These are phyloP conservation scores for Stegana nigrithorax DNA, from an alignment of 2,888 invertebrate genomes.

Conservation along the genomic window DNA sequence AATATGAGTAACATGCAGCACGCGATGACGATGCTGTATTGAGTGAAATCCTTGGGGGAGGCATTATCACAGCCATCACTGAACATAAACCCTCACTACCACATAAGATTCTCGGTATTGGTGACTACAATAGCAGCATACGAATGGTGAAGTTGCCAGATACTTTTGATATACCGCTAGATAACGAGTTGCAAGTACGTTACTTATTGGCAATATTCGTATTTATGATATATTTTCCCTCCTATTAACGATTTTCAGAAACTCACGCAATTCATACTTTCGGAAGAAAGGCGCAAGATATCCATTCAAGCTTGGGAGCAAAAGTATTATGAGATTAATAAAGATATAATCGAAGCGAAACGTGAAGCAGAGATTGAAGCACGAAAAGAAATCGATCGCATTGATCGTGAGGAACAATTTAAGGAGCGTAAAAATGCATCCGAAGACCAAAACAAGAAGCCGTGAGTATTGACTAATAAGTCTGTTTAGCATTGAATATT, in stretches of 20 bases:
- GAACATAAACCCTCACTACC: conserved; percentile 72
- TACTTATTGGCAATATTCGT: too few relatives aligned
- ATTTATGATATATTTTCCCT: too few relatives aligned
- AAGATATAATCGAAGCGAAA: conserved; percentile 64
- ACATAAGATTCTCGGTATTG: conserved; percentile 75
- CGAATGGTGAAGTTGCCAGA: conserved; percentile 74
- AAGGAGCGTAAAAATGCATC: conserved; percentile 44
- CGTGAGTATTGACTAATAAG: conserved; percentile 29
- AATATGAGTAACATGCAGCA: too few relatives aligned
- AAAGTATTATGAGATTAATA: conserved; percentile 70
- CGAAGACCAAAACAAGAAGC: conserved; percentile 29
- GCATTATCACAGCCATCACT: conserved; percentile 74
- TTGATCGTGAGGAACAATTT: conserved; percentile 50
- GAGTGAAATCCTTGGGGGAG: conserved; percentile 76
- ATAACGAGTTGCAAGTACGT: conserved; percentile 67
- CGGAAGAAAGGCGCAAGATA: conserved; percentile 68
- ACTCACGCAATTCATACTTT: conserved; percentile 69
- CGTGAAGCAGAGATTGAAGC: conserved; percentile 68
- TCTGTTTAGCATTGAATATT: too few relatives aligned
- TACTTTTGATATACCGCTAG: conserved; percentile 70
- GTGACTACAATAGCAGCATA: conserved; percentile 77
- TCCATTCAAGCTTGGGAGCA: conserved; percentile 72
- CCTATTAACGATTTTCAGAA: conserved; percentile 41
- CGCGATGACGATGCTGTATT: conserved; percentile 73
- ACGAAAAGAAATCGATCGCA: conserved; percentile 70